Evolutionary conservation across 2,888 invertebrate genomes (phyloP).

Genomic region (Itoplectis maculator): DNA sequence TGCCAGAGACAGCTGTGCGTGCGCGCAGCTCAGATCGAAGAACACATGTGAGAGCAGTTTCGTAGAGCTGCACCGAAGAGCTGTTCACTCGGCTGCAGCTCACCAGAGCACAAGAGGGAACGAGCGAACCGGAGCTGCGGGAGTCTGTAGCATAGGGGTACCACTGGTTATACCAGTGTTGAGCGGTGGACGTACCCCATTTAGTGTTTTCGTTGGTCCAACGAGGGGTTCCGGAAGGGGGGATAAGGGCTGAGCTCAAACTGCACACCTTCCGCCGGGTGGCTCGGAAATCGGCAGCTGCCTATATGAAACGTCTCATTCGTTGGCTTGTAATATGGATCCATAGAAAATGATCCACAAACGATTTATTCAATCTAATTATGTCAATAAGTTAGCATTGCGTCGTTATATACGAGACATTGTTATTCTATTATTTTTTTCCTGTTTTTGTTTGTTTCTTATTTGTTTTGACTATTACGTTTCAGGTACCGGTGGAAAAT

Average conservation of each 20-base stretch:
- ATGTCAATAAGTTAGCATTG: no score
- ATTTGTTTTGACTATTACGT: constrained; percentile 42
- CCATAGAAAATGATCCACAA: not conserved
- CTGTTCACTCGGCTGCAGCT: constrained; percentile 14
- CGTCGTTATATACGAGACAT: no score
- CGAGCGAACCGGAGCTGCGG: constrained; percentile 1
- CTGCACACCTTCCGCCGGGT: constrained; percentile 73
- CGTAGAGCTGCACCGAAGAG: constrained; percentile 30
- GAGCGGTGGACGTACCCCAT: not conserved
- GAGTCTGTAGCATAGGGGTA: constrained; percentile 36
- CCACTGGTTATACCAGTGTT: constrained; percentile 24
- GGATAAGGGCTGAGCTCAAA: constrained; percentile 51
- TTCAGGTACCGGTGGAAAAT: not conserved
- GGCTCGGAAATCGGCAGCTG: constrained; percentile 74
- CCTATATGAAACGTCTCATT: constrained; percentile 30
- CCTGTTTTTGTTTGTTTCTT: not conserved
- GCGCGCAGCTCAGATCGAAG: constrained; percentile 14
- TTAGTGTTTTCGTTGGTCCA: constrained; percentile 25
- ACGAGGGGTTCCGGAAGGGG: no score
- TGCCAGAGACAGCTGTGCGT: constrained; percentile 64
- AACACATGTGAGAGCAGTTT: constrained; percentile 51
- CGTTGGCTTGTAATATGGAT: not conserved
- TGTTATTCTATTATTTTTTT: not conserved
- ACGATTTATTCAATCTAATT: not conserved
- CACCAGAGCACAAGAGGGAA: not conserved